phyloP scores from a whole-genome alignment of 2,113 vertebrate genomes.

The Onychostruthus taczanowskii region DNA sequence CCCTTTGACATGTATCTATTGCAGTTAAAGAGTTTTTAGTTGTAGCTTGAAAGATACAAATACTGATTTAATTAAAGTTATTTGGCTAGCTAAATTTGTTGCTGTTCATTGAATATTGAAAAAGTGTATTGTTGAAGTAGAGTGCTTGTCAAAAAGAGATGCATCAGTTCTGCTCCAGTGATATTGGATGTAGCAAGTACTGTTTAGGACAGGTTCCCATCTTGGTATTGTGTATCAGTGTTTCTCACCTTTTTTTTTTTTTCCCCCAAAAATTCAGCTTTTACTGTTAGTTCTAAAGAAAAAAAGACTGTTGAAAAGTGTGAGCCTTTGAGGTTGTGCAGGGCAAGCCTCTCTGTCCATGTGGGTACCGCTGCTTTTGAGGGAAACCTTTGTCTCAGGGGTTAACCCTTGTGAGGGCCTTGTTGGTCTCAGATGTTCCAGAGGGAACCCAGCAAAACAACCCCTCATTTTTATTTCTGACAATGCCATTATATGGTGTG shows the following conservation, averaged over 20 bases:
- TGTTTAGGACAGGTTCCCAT: neutral
- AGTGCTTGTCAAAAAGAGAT: neutral
- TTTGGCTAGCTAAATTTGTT: neutral
- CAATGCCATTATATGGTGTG: neutral
- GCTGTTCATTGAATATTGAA: neutral
- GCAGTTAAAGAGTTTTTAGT: neutral
- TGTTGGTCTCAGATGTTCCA: neutral
- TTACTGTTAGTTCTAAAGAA: neutral
- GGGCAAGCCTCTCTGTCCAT: neutral
- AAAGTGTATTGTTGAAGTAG: neutral
- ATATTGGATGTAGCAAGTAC: neutral
- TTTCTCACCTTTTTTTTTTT: neutral
- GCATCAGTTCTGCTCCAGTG: neutral
- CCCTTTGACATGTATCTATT: neutral
- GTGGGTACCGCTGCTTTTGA: neutral
- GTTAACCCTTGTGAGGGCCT: neutral
- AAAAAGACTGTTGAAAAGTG: neutral
- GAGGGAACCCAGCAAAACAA: neutral
- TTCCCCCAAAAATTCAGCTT: neutral
- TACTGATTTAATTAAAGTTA: neutral
- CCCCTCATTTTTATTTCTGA: neutral
- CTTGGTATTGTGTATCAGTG: neutral
- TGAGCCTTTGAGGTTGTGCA: neutral
- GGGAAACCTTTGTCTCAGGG: neutral
- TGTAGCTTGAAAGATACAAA: neutral